These are phyloP conservation scores for Myripristis jacobus DNA, from an alignment of 2,797 vertebrate species.

Conservation along the genomic window DNA sequence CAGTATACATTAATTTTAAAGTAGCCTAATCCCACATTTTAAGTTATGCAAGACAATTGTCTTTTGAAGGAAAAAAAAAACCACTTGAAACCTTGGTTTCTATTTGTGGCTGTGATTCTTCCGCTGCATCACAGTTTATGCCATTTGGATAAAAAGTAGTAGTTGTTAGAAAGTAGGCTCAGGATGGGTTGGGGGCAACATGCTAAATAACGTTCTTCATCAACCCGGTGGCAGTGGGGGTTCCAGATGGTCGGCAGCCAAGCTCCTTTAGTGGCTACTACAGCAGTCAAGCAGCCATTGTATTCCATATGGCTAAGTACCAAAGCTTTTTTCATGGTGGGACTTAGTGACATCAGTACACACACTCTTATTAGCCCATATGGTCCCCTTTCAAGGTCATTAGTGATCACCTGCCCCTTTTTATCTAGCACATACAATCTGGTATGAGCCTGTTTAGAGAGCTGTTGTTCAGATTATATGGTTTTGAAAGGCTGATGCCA, in stretches of 20 bases:
- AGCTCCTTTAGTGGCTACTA: slow-evolving; percentile 55
- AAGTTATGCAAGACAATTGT: no score
- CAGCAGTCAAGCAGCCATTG: slow-evolving; percentile 25
- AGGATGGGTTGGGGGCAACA: slow-evolving; percentile 40
- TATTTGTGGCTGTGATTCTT: no score
- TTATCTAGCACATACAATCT: neutral
- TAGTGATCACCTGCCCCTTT: slow-evolving; percentile 8
- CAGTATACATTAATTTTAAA: no score
- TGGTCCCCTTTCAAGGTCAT: slow-evolving; percentile 48
- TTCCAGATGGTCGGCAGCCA: slow-evolving; percentile 65
- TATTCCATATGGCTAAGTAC: slow-evolving; percentile 63
- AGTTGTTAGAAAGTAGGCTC: neutral
- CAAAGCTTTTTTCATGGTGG: slow-evolving; percentile 58
- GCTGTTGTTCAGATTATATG: no score
- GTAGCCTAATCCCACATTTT: no score
- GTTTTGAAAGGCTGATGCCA: no score
- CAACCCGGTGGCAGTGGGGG: slow-evolving; percentile 9
- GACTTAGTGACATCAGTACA: slow-evolving; percentile 50
- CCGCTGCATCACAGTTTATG: no score
- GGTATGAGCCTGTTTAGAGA: neutral
- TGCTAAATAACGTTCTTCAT: slow-evolving; percentile 28
- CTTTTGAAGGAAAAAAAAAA: no score
- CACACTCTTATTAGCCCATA: slow-evolving; percentile 57
- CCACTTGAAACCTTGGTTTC: no score
- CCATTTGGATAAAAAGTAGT: no score